These are phyloP conservation scores for Sinocyclocheilus rhinocerous DNA, from an alignment of 2,113 vertebrate genomes.

Conservation along the genomic window DNA sequence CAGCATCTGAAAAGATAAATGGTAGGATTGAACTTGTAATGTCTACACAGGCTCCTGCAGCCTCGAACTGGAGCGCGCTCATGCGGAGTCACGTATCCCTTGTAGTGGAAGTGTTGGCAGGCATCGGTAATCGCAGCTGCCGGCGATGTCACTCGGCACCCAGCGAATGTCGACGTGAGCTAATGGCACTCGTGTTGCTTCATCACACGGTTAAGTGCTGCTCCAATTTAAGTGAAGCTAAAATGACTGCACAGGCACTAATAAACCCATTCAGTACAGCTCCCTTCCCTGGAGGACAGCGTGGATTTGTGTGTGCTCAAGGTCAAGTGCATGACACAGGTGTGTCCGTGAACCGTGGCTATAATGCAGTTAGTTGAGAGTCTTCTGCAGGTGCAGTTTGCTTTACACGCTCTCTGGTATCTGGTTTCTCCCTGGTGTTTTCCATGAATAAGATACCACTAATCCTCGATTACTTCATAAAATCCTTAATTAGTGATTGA, in stretches of 20 bases:
- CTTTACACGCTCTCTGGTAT: not conserved
- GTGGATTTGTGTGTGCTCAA: slow-evolving; percentile 30
- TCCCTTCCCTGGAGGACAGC: slow-evolving; percentile 58
- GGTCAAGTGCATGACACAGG: slow-evolving; percentile 67
- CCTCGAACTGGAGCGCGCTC: not conserved
- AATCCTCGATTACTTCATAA: slow-evolving; percentile 40
- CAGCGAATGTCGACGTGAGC: slow-evolving; percentile 64
- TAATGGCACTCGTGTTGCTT: slow-evolving; percentile 79
- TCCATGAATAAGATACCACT: slow-evolving; percentile 3
- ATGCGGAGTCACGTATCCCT: slow-evolving; percentile 22
- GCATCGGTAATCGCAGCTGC: slow-evolving; percentile 73
- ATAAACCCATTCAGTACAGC: slow-evolving; percentile 73
- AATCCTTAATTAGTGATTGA: slow-evolving; percentile 28
- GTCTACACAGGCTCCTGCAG: slow-evolving; percentile 28
- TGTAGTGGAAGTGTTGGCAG: slow-evolving; percentile 46
- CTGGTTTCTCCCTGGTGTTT: slow-evolving; percentile 37
- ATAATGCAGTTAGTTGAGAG: slow-evolving; percentile 50
- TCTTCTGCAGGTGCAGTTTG: slow-evolving; percentile 47
- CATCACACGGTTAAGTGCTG: slow-evolving; percentile 78
- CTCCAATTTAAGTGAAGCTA: slow-evolving; percentile 73
- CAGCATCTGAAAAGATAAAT: slow-evolving; percentile 14
- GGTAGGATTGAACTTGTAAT: slow-evolving; percentile 7
- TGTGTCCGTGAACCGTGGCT: slow-evolving; percentile 63
- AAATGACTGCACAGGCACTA: slow-evolving; percentile 72
- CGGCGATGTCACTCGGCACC: slow-evolving; percentile 78